phyloP scores from a whole-genome alignment of 2,888 invertebrate genomes.

The Neocrepidodera transversa region DNA sequence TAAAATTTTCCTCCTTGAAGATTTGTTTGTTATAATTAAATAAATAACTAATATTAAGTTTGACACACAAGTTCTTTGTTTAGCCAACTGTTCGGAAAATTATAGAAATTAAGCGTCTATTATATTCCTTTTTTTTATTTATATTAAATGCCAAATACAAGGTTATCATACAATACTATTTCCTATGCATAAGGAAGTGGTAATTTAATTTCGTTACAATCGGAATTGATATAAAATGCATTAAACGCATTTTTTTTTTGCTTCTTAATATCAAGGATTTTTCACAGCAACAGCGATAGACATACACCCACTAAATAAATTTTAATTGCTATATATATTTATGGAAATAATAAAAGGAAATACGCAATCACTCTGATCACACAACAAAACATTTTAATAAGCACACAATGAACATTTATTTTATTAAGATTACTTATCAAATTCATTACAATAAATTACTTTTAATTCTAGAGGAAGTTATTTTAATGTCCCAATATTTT shows the following conservation, averaged over 20 bases:
- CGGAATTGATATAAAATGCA: slow-evolving; percentile 22
- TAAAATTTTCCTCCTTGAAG: slow-evolving; percentile 8
- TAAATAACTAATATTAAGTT: slow-evolving; percentile 15
- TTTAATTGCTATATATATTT: slow-evolving; percentile 8
- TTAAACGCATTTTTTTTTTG: slow-evolving; percentile 13
- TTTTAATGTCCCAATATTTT: too few species aligned
- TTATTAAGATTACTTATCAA: too few species aligned
- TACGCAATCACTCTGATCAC: background rate
- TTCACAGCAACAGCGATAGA: slow-evolving; percentile 13
- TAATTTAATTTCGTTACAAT: slow-evolving; percentile 14
- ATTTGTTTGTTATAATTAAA: slow-evolving; percentile 11
- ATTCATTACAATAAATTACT: too few species aligned
- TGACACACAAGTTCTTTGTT: slow-evolving; percentile 7
- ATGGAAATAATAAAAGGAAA: background rate
- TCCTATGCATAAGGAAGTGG: slow-evolving; percentile 19
- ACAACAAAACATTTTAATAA: background rate
- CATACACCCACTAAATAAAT: slow-evolving; percentile 12
- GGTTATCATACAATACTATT: slow-evolving; percentile 12
- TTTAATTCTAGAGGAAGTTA: too few species aligned
- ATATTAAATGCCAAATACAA: slow-evolving; percentile 8
- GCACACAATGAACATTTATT: too few species aligned
- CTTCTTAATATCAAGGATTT: slow-evolving; percentile 22
- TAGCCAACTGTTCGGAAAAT: slow-evolving; percentile 14
- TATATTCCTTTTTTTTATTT: slow-evolving; percentile 13
- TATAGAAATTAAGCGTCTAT: slow-evolving; percentile 14